Conservation (phyloP, 2,113 vertebrate species). For the Pao palembangensis region DNA sequence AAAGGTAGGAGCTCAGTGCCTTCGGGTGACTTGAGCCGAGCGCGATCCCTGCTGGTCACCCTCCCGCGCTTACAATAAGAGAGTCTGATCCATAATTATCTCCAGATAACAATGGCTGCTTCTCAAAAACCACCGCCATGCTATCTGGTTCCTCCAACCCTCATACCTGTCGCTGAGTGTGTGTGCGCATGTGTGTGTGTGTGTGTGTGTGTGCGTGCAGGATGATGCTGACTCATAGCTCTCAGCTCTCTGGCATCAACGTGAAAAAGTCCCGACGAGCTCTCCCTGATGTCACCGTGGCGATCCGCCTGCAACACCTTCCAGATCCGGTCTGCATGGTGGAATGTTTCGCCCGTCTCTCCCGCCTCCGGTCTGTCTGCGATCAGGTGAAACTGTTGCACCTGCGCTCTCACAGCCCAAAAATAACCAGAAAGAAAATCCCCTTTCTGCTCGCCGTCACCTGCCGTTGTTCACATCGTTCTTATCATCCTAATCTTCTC, state of each 20-base stretch:
- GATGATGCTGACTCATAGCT: conserved; percentile 50
- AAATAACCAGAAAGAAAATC: conserved; percentile 49
- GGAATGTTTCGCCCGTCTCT: conserved; percentile 29
- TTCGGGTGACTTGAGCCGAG: conserved; percentile 55
- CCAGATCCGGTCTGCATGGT: conserved; percentile 29
- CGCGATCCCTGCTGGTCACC: conserved; percentile 49
- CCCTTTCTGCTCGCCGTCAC: conserved; percentile 19
- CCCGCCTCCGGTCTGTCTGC: conserved; percentile 31
- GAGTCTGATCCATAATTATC: conserved; percentile 58
- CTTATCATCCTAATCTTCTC: background rate
- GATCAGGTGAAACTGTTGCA: conserved; percentile 47
- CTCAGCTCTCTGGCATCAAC: conserved; percentile 47
- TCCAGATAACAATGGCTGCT: conserved; percentile 60
- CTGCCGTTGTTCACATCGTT: conserved; percentile 32
- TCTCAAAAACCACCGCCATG: conserved; percentile 49
- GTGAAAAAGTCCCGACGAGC: conserved; percentile 55
- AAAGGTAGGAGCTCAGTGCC: conserved; percentile 26
- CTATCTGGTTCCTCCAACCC: conserved; percentile 24
- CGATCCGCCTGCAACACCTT: conserved; percentile 16
- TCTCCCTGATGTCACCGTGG: conserved; percentile 52
- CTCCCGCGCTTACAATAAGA: conserved; percentile 33
- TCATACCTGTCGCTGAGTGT: no score
- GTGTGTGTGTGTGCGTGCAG: conserved; percentile 39
- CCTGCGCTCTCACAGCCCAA: conserved; percentile 34
- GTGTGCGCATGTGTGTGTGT: no score